Percentiles rank a stretch among this genome's conserved stretches.
phyloP scores from a whole-genome alignment of 1,140 invertebrate species.

The Drosophila pseudoananassae region DNA sequence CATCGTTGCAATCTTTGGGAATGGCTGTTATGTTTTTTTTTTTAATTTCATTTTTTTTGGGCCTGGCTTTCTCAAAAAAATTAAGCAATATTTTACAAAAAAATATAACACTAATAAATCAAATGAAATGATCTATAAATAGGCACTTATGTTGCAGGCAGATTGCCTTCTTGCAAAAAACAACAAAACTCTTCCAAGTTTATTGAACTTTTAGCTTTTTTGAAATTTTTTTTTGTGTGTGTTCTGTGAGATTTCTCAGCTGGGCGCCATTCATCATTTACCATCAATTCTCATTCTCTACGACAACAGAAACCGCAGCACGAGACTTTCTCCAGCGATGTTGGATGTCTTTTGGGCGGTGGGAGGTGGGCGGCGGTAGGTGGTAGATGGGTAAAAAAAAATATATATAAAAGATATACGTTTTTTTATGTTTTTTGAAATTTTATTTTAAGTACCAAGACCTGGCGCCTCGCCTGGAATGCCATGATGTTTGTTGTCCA shows the following conservation, averaged over 20 bases:
- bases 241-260: slow-evolving; percentile 21
- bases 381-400: neutral
- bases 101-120: neutral
- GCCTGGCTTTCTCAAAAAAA: slow-evolving; percentile 41
- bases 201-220: slow-evolving; percentile 56
- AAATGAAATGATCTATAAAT: neutral
- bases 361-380: too few species aligned
- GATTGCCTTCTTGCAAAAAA: slow-evolving; percentile 58
- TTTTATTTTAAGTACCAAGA: slow-evolving; percentile 5
- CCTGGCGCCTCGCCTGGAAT: slow-evolving; percentile 26
- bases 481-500: slow-evolving; percentile 28
- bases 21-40: neutral
- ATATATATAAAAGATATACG: neutral
- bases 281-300: slow-evolving; percentile 41
- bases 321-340: slow-evolving; percentile 60
- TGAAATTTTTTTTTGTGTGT: neutral
- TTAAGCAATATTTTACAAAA: neutral
- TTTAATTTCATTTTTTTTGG: slow-evolving; percentile 8
- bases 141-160: neutral
- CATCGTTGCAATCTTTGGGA: slow-evolving; percentile 5
- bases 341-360: neutral
- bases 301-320: slow-evolving; percentile 22
- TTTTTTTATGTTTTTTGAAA: too few species aligned
- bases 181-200: slow-evolving; percentile 44
- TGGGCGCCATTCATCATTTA: slow-evolving; percentile 47